Evolutionary conservation across 2,888 invertebrate species (phyloP), one percentile per base, ranked within the genome.

Genomic region (Drosophila prostipennis): DNA sequence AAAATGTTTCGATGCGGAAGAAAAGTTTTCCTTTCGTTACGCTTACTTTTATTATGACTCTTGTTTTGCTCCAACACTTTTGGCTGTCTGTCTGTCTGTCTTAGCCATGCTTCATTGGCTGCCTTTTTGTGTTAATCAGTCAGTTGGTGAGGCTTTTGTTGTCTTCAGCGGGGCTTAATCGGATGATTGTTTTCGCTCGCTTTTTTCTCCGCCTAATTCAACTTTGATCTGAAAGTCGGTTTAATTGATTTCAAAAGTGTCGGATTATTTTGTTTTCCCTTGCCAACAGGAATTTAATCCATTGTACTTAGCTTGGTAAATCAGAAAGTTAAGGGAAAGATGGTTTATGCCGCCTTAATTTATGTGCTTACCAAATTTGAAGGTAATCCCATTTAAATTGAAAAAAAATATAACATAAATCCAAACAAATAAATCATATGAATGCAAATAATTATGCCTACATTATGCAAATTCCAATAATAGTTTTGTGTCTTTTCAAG

Each of bases 51-150:
- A 19, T 46, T 46, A 14, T 14, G 29, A 3, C 11, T 13, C 23
- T 16, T 32, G 6, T 48, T 54, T 36, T 42, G 49, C 65, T 46
- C 65, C 60, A 72, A 40, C 37, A 68, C 48, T 43, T 48, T 54
- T 39, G 29, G 46, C 34, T 23, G 48, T 19, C 60, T 58, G 69
- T 64, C 56, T 16, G 2, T 29, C 29, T 29, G 39, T 52, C 51
- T 64, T 58, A 54, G 74, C 37, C 69, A 36, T 46, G 82, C 73
- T 80, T 71, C 74, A 81, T 63, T 74, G 74, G 52, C 45, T 76
- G 74, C 61, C 46, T 76, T 86, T 83, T 60, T 75, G 74, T 75
- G 78, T 75, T 83, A 80, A 77, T 86, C 87, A 78, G 70, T 78
- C 73, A 77, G 56, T 67, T 67, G 67, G 54, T 67, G n/a, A 39